phyloP scores from a whole-genome alignment of 2,113 vertebrate genomes.

The Madoqua kirkii region DNA sequence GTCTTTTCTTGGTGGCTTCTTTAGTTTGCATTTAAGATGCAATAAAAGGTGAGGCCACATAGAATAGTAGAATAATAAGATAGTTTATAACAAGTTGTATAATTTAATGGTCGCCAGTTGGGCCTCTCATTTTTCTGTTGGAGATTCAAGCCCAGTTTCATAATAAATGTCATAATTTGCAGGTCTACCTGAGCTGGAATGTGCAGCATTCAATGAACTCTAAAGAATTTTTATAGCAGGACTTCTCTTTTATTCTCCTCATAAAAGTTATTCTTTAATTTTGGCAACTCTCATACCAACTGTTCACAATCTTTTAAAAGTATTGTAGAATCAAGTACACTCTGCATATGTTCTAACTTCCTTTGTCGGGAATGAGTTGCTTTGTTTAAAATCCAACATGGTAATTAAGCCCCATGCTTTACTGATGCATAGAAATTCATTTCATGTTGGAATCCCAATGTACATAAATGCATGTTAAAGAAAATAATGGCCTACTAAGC shows the following conservation, averaged over 20 bases:
- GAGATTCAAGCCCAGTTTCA: conserved; percentile 43
- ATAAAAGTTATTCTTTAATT: conserved; percentile 70
- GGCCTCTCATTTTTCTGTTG: conserved; percentile 39
- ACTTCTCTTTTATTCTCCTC: conserved; percentile 52
- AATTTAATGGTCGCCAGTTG: conserved; percentile 63
- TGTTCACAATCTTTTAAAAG: conserved; percentile 69
- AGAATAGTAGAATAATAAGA: conserved; percentile 54
- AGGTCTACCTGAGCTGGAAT: conserved; percentile 22
- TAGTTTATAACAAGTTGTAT: conserved; percentile 59
- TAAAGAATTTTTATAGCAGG: conserved; percentile 52
- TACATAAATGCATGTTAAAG: conserved; percentile 48
- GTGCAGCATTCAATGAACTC: conserved; percentile 30
- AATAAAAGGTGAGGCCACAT: conserved; percentile 48
- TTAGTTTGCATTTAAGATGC: conserved; percentile 63
- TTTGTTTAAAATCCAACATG: conserved; percentile 58
- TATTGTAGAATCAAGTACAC: neutral
- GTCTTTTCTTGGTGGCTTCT: neutral
- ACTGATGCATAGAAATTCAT: conserved; percentile 62
- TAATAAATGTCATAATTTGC: conserved; percentile 53
- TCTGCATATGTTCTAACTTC: neutral
- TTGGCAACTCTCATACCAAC: conserved; percentile 55
- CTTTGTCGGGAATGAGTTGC: conserved; percentile 28
- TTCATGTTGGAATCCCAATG: conserved; percentile 54
- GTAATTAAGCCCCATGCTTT: conserved; percentile 1
- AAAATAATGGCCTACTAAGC: conserved; percentile 32